Conservation (phyloP, 2,113 vertebrate genomes). For the Myanophis thanlyinensis region DNA sequence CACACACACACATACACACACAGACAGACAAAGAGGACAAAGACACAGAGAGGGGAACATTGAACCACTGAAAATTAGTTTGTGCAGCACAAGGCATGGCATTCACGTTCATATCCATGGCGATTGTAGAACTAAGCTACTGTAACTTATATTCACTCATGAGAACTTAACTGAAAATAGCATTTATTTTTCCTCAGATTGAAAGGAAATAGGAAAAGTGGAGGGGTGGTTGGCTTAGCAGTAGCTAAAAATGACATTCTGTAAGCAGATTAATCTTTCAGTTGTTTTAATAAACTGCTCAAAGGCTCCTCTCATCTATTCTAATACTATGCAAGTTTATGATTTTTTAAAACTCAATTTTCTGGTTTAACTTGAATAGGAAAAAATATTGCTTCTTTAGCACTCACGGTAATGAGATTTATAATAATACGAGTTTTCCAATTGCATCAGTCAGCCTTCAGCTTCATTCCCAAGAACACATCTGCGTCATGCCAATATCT, state of each 20-base stretch:
- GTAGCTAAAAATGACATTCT: background rate
- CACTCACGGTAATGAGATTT: conserved; percentile 50
- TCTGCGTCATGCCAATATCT: conserved; percentile 47
- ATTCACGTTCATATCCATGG: background rate
- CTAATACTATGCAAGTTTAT: conserved; percentile 21
- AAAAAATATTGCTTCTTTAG: conserved; percentile 34
- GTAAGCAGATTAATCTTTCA: background rate
- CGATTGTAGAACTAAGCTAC: background rate
- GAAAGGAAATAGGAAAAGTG: background rate
- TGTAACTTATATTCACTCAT: background rate
- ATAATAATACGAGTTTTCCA: conserved; percentile 38
- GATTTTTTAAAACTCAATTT: conserved; percentile 34
- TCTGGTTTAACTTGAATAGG: conserved; percentile 17
- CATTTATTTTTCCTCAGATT: background rate
- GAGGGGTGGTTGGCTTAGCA: background rate
- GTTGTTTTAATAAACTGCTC: background rate
- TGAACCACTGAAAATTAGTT: background rate
- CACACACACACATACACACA: too few relatives aligned
- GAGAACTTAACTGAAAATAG: background rate
- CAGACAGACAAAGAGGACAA: background rate
- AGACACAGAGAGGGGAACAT: background rate
- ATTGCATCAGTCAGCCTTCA: background rate
- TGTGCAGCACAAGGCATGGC: background rate
- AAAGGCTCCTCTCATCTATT: conserved; percentile 2
- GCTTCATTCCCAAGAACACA: conserved; percentile 42